Evolutionary conservation across 2,797 vertebrate genomes (phyloP).

Genomic region (Sebastolobus altivelis): DNA sequence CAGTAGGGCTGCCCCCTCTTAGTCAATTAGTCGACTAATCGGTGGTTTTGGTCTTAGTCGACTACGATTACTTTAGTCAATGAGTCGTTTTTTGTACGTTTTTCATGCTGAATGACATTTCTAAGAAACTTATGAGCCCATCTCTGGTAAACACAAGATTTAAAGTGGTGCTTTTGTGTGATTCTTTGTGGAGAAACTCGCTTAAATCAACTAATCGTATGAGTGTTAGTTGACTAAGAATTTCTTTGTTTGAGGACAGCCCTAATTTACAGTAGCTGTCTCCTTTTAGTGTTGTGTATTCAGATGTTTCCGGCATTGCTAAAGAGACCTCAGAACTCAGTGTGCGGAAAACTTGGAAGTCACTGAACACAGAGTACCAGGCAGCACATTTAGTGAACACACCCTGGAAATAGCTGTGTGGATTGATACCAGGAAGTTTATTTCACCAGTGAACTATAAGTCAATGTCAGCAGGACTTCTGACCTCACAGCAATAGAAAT

Average conservation of each 20-base stretch:
- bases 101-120: too few species aligned
- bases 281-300: not conserved
- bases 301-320: not conserved
- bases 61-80: too few species aligned
- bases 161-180: too few species aligned
- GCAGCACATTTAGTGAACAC: not conserved
- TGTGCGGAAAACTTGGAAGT: constrained; percentile 14
- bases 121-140: too few species aligned
- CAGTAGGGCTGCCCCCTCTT: too few species aligned
- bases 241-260: not conserved
- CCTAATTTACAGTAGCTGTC: not conserved
- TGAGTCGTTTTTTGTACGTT: too few species aligned
- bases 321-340: not conserved
- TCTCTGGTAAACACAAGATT: too few species aligned
- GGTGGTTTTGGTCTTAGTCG: too few species aligned
- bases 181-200: too few species aligned
- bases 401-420: constrained; percentile 23
- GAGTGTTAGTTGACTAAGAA: not conserved
- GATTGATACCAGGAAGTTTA: constrained; percentile 19
- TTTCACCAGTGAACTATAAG: not conserved
- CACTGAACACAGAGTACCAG: not conserved
- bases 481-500: not conserved
- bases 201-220: too few species aligned
- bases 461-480: not conserved
- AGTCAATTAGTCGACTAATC: too few species aligned